These are phyloP conservation scores for Austrolebias charrua DNA, from an alignment of 2,797 vertebrate genomes.

Conservation along the genomic window DNA sequence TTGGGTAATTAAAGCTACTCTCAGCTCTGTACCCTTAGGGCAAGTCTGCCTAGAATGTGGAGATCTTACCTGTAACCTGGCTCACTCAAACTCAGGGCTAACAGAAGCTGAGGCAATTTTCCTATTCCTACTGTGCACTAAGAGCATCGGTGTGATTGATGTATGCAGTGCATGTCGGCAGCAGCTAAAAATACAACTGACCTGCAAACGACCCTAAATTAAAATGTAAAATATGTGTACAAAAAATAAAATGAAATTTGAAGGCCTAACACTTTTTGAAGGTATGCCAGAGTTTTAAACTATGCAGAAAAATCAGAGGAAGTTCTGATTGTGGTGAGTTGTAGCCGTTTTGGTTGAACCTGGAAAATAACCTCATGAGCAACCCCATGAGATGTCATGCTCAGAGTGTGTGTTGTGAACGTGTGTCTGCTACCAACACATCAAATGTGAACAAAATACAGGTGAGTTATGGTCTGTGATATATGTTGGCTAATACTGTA, in stretches of 20 bases:
- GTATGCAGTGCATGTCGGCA: conserved; percentile 18
- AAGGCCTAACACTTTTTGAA: too few species aligned
- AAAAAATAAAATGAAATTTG: conserved; percentile 1
- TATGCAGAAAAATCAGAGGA: too few species aligned
- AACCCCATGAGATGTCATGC: too few species aligned
- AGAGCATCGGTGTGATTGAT: conserved; percentile 25
- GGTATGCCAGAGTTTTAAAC: too few species aligned
- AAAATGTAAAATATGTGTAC: conserved; percentile 5
- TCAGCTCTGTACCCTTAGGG: conserved; percentile 67
- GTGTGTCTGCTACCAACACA: too few species aligned
- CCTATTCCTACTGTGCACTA: too few species aligned
- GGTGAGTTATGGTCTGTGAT: neutral
- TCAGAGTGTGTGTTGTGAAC: too few species aligned
- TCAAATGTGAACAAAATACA: neutral
- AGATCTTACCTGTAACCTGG: conserved; percentile 69
- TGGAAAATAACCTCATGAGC: too few species aligned
- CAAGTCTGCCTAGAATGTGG: conserved; percentile 54
- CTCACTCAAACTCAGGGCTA: conserved; percentile 44
- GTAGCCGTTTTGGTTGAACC: too few species aligned
- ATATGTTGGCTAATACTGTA: too few species aligned
- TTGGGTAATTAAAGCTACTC: conserved; percentile 80
- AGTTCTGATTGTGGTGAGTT: too few species aligned
- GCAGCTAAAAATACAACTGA: conserved; percentile 39
- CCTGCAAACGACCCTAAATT: conserved; percentile 43
- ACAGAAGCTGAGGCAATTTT: conserved; percentile 41